Conservation (phyloP, 2,888 invertebrate genomes). For the Nephrotoma flavescens region DNA sequence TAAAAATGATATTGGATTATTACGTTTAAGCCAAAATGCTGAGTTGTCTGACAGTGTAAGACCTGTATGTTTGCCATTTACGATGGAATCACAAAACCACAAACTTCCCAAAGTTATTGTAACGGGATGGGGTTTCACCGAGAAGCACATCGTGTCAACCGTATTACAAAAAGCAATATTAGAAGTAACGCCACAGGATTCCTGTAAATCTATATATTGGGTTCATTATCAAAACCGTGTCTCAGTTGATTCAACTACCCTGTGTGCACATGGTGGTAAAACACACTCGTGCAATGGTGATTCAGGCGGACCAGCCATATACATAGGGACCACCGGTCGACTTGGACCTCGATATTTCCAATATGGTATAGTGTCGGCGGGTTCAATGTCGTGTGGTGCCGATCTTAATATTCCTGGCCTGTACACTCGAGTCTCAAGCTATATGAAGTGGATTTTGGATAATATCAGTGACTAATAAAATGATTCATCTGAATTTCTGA, state of each 20-base stretch:
- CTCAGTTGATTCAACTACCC: too few relatives aligned
- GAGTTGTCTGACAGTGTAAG: not conserved
- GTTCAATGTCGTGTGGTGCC: not conserved
- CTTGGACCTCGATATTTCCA: not conserved
- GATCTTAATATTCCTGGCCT: not conserved
- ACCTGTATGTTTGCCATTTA: not conserved
- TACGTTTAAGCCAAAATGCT: not conserved
- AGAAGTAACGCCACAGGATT: not conserved
- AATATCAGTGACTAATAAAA: conserved; percentile 1
- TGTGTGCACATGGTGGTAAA: not conserved
- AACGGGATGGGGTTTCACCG: not conserved
- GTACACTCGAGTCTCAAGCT: not conserved
- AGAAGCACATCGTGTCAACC: not conserved
- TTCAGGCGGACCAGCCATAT: conserved; percentile 1
- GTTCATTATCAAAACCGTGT: too few relatives aligned
- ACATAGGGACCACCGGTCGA: not conserved
- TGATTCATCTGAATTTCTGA: too few relatives aligned
- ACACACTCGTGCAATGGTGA: not conserved
- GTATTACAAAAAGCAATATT: not conserved
- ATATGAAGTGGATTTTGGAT: conserved; percentile 9
- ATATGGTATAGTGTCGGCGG: not conserved
- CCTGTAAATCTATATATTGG: not conserved
- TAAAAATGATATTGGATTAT: not conserved
- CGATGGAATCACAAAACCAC: not conserved
- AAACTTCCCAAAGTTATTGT: not conserved